Base-by-base conservation (phyloP, 2,888 invertebrate species). In the Eutolmus rufibarbis region DNA sequence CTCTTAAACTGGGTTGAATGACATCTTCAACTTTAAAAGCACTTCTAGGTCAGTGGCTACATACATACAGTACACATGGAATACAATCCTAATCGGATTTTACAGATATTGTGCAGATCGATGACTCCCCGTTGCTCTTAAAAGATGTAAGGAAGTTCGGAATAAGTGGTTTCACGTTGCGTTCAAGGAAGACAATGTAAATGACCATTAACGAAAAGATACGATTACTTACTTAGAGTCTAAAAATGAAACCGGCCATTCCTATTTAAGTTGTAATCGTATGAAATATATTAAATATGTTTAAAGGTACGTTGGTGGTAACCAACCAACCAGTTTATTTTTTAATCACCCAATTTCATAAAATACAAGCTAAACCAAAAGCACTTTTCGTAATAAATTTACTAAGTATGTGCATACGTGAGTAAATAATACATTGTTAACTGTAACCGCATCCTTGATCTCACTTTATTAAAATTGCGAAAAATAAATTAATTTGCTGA, bases 1-100 rank as follows among this genome's bases (percentile, higher is more conserved):
- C 51, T 79, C 79, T 79, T 79, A 40, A 79, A 46, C 28, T n/a
- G 79, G 51, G 79, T 79, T 79, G 79, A 79, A 79, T 79, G 79
- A 79, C 79, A 79, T 79, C 79, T 31, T 79, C 51, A 14, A 79
- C 40, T 51, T 79, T 79, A 51, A 79, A 19, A 79, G 79, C 51
- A 23, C 79, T 46, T 79, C 28, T 79, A 28, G 79, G 79, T 79
- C 79, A 79, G 46, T 79, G 79, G 79, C 79, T 51, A 79, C 51
- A 79, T 79, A 79, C 79, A 46, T 31, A 34, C 19, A 12, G 51
- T 51, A n/a, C 66, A 66, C 66, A 66, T 66, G 66, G 28, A 23
- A 66, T 28, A 66, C 23, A 66, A 28, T 66, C 66, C 66, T 66
- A 66, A 66, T 66, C 66, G 28, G 66, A 66, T 66, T 66, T 66